Base-by-base conservation (phyloP, 2,113 vertebrate species). In the Oryzias curvinotus region DNA sequence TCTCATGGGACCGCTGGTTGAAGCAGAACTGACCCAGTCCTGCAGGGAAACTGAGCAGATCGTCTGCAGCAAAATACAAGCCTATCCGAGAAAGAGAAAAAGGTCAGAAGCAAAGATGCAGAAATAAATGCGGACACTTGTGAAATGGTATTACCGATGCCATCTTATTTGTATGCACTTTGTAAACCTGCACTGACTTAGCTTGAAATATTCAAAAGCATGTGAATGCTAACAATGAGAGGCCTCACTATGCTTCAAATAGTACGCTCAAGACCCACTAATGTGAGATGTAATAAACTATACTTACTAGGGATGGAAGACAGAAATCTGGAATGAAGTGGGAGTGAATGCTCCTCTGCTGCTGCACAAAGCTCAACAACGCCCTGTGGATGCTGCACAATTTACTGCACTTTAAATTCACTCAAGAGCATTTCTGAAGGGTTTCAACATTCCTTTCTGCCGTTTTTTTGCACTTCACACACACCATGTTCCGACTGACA, bases 141-240 rank as follows among this genome's bases (percentile, higher is more conserved):
- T 28, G 57, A 19, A 65, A 57, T 46, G 18, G 42, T 62, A 43
- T 50, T 12, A 36, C 36, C 10, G 23, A 55, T 61, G 43, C 55
- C 7, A 45, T 72, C 71, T 42, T 59, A 68, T 58, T 21, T 72
- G 58, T 79, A 74, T 68, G 79, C 79, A 82, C 77, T 82, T 85
- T 82, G 16, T 71, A 36, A 61, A 79, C 67, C 65, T 67, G 78
- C 75, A 78, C 73, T 67, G 70, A 73, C 17, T n/a, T 1, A 15
- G 64, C 25, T 57, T 58, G 13, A 45, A 73, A 23, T 26, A 65
- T 51, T 50, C 14, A 61, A 68, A 55, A 52, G 43, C 48, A 45
- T 21, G 41, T 25, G 21, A 57, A 63, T 14, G 45, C 61, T 50
- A n/a, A 26, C n/a, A 12, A 23, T 26, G 30, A 26, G 65, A 73